Evolutionary conservation across 2,797 vertebrate genomes (phyloP), one percentile per base, ranked within the genome.

Genomic region (Typhlichthys eigenmanni): DNA sequence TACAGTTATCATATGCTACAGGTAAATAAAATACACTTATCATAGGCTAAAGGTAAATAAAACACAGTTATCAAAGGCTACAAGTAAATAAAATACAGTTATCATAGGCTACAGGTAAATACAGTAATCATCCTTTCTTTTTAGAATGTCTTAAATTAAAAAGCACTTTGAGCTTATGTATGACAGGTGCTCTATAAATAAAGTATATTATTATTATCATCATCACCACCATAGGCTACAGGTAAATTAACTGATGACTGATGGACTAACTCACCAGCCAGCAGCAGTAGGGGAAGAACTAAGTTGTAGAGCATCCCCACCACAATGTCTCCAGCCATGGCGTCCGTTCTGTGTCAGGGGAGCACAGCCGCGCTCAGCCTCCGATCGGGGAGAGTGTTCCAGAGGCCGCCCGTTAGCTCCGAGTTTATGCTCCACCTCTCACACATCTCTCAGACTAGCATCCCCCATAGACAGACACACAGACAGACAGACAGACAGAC

Each of bases 291-390:
- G 2, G 85, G 84, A 1, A 91, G 84, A 17, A 89, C 61, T 43
- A 88, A 71, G 75, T 83, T 83, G 74, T 90, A 91, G 62, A 91
- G 69, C 38, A 92, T 68, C 62, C 82, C 86, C 45, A 87, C 76
- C 38, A 72, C 50, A 4, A 86, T 75, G 59, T 90, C 86, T 13
- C 70, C 82, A 3, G 85, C 88, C 83, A 68, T 84, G 62, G 60
- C 85, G 69, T 19, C 69, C 56, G 53, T 53, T 55, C 56, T 45
- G 66, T 71, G 68, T 69, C 58, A 63, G 53, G 59, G 64, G 66
- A 73, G 55, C 71, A 51, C 50, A 10, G 62, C 19, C 64, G 43
- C 45, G 19, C 38, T 46, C 38, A 5, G 34, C 7, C 34, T 38
- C 34, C 34, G 34, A 5, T 38, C 34, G 34, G 34, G 34, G 17